Percentiles rank a stretch among this genome's conserved stretches.
Evolutionary conservation across 2,888 invertebrate genomes (phyloP).

Genomic region (Clitarchus hookeri): DNA sequence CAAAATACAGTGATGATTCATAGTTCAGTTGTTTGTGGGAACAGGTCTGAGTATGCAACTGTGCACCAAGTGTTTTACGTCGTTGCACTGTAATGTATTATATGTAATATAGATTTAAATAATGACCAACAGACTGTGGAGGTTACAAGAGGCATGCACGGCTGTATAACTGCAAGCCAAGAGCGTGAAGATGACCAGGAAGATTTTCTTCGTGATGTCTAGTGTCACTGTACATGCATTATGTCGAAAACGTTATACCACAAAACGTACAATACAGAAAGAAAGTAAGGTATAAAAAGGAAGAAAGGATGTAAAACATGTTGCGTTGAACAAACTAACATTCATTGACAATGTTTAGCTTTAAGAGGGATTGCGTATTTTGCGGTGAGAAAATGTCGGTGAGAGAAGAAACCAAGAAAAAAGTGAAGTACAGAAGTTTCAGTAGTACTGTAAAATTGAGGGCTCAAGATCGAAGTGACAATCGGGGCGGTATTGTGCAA

Average conservation of each 20-base stretch:
- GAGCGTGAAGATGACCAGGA: not conserved
- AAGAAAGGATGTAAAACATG: not conserved
- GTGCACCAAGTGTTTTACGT: no score
- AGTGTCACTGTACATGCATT: not conserved
- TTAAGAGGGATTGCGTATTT: not conserved
- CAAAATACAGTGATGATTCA: no score
- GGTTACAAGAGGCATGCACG: not conserved
- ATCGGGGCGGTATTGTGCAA: not conserved
- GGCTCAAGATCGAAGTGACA: not conserved
- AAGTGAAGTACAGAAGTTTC: not conserved
- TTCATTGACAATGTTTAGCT: not conserved
- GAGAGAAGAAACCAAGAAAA: not conserved
- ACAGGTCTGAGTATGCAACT: no score
- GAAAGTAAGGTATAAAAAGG: not conserved
- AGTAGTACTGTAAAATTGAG: not conserved
- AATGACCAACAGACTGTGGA: no score
- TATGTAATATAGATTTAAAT: no score
- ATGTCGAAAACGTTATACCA: not conserved
- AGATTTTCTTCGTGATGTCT: not conserved
- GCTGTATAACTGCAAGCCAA: not conserved
- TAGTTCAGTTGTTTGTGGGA: no score
- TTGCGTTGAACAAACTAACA: not conserved
- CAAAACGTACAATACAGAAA: not conserved
- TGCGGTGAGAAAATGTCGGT: not conserved
- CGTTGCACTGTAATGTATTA: no score